phyloP scores from a whole-genome alignment of 2,888 invertebrate species.

The Hirtodrosophila trivittata region DNA sequence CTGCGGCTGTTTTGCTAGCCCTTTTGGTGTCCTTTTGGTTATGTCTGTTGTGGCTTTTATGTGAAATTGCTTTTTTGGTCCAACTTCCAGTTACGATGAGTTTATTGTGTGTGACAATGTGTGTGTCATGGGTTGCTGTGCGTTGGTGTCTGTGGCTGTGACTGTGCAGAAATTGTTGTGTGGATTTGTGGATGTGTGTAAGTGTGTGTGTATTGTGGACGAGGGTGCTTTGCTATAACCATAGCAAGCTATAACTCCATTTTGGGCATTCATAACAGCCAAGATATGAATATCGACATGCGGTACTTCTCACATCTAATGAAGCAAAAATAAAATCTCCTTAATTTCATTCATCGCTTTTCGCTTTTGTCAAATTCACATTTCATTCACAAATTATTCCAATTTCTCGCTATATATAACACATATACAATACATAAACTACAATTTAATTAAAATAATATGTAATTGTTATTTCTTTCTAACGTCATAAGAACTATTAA shows the following conservation, averaged over 20 bases:
- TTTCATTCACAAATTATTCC: too few species aligned
- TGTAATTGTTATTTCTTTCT: too few species aligned
- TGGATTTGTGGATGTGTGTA: conserved; percentile 2
- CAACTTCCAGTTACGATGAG: conserved; percentile 13
- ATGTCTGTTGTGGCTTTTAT: conserved; percentile 73
- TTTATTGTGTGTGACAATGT: conserved; percentile 30
- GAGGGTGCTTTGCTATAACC: conserved; percentile 9
- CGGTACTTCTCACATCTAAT: too few species aligned
- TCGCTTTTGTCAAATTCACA: too few species aligned
- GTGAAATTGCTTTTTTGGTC: conserved; percentile 68
- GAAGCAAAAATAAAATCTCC: too few species aligned
- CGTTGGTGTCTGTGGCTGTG: not conserved
- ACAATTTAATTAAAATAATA: too few species aligned
- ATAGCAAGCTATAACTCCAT: conserved; percentile 30
- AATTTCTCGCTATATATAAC: too few species aligned
- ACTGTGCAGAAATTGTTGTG: not conserved
- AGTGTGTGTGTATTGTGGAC: conserved; percentile 4
- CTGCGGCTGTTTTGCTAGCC: conserved; percentile 57
- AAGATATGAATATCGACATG: conserved; percentile 17
- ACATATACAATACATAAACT: too few species aligned
- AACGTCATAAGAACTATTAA: too few species aligned
- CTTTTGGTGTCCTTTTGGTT: conserved; percentile 52
- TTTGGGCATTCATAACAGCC: conserved; percentile 29
- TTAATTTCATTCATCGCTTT: too few species aligned
- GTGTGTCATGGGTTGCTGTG: conserved; percentile 6